Evolutionary conservation across 2,888 invertebrate genomes (phyloP), one percentile per base, ranked within the genome.

Genomic region (Beris morrisii): DNA sequence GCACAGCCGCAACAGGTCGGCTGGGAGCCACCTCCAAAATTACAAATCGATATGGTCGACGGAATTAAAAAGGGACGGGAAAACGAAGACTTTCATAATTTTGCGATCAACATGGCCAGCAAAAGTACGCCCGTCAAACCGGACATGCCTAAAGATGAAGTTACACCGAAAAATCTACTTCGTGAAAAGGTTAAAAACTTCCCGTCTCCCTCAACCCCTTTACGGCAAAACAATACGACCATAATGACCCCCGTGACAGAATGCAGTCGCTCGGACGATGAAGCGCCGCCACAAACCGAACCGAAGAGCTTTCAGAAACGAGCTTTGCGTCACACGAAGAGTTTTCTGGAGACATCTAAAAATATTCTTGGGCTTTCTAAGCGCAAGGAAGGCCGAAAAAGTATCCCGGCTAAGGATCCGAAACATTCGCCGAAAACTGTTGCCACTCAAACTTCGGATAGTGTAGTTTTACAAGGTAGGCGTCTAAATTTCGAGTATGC

Each of bases 11-110:
- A 78, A 3, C 75, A 77, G 68, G 69, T 77, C 7, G 77, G 78
- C 3, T 79, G 77, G 78, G 73, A 73, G 54, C 4, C 72, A n/a
- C 74, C 77, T 1, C 73, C 71, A 0, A 79, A 78, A 65, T 54
- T 77, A 4, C 73, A 76, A 15, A 72, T 80, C 28, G 80, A 80
- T 57, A 78, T 77, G 0, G 80, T 80, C 0, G 80, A 80, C 68
- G 75, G 76, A 1, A 71, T 69, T 5, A 48, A 63, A 9, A 53
- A 59, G 28, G 44, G 45, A 32, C 22, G 52, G 12, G 55, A 52
- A 15, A 65, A 55, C 43, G 63, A 64, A 7, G 72, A 74, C 5
- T 72, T 72, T 50, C 73, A 76, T 54, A 79, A 79, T 70, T 71
- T 79, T 12, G 78, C 75, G 0, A 71, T 71, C n/a, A 79, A 79